Percentiles rank a stretch among this genome's conserved stretches.
Conservation (phyloP, 2,888 invertebrate genomes). For the Alentia gelatinosa region DNA sequence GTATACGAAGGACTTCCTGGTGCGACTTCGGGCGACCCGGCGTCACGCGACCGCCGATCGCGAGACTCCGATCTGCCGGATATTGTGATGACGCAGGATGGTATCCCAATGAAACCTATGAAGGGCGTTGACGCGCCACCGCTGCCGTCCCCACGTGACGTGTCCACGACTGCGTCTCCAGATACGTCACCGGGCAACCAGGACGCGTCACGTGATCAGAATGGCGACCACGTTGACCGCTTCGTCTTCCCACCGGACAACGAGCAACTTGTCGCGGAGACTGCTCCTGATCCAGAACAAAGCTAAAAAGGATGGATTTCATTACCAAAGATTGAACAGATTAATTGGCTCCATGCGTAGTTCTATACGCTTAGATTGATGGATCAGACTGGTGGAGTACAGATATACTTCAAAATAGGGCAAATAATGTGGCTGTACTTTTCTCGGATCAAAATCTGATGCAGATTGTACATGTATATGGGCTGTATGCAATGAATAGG, state of each 20-base stretch:
- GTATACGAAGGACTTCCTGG: constrained; percentile 22
- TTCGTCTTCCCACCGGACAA: background rate
- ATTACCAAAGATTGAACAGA: no score
- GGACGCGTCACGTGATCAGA: background rate
- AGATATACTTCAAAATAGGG: no score
- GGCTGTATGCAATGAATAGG: no score
- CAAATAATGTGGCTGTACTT: no score
- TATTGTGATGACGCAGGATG: constrained; percentile 26
- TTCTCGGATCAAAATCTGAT: no score
- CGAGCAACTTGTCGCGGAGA: background rate
- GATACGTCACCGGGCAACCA: background rate
- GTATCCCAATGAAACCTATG: background rate
- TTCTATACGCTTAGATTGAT: no score
- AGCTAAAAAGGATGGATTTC: no score
- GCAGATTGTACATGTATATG: no score
- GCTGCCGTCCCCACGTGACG: background rate
- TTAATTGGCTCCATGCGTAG: no score
- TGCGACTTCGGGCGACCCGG: background rate
- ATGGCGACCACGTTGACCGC: background rate
- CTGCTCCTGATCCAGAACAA: no score
- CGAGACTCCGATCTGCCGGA: constrained; percentile 47
- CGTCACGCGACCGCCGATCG: background rate
- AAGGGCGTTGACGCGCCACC: background rate
- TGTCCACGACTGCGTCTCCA: background rate
- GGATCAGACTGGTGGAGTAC: no score